Evolutionary conservation across 2,888 invertebrate species (phyloP).

Genomic region (Luperina nickerlii): DNA sequence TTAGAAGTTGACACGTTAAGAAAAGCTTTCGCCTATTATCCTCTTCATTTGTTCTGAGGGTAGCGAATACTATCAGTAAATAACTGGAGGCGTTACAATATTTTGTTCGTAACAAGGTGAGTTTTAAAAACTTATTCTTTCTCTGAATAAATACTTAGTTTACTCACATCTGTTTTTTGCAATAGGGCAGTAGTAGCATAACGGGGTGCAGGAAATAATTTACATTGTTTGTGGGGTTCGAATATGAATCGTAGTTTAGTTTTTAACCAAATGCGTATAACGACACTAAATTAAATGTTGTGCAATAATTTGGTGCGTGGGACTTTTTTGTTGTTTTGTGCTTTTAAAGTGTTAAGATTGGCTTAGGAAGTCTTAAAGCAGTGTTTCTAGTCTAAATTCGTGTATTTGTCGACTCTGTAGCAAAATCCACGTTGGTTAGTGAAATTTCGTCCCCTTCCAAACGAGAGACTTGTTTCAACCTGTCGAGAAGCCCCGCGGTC

Average conservation of each 20-base stretch:
- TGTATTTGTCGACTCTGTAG: not conserved
- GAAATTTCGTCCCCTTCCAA: conserved; percentile 14
- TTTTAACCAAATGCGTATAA: not conserved
- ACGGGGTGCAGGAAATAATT: not conserved
- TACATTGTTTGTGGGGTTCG: not conserved
- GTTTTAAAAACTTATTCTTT: conserved; percentile 46
- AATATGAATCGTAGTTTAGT: conserved; percentile 11
- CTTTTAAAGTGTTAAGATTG: conserved; percentile 3
- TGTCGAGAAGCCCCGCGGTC: conserved; percentile 61
- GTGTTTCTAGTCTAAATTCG: not conserved
- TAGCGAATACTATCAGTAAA: conserved; percentile 59
- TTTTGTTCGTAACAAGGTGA: conserved; percentile 79
- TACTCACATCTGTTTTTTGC: not conserved
- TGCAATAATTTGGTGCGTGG: conserved; percentile 52
- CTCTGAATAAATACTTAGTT: not conserved
- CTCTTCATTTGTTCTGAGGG: conserved; percentile 69
- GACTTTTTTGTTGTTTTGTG: conserved; percentile 2
- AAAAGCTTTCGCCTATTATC: conserved; percentile 55
- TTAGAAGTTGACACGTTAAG: conserved; percentile 41
- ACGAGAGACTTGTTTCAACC: conserved; percentile 66
- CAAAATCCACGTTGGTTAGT: conserved; percentile 2
- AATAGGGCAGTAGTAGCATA: not conserved
- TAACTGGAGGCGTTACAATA: conserved; percentile 75
- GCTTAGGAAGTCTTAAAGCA: not conserved
- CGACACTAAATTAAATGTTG: conserved; percentile 51